Evolutionary conservation across 1,140 invertebrate species (phyloP).

Genomic region (Drosophila rhopaloa): DNA sequence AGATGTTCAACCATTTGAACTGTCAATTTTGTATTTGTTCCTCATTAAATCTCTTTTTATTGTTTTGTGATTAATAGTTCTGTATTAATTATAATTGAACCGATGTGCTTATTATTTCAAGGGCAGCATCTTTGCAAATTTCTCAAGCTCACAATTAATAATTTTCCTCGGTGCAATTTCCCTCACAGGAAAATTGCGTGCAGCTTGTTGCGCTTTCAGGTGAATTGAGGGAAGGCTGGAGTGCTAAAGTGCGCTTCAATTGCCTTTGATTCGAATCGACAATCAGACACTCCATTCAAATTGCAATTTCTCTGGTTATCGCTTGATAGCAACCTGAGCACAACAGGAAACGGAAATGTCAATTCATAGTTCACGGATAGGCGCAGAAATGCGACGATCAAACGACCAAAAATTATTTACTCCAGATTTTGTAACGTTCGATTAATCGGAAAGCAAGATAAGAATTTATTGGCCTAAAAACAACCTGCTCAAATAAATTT

Average conservation of each 20-base stretch:
- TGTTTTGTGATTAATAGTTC: too few relatives aligned
- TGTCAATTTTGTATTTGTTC: too few relatives aligned
- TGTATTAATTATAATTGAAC: too few relatives aligned
- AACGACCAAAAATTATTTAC: too few relatives aligned
- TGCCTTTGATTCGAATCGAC: conserved; percentile 48
- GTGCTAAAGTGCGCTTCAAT: conserved; percentile 35
- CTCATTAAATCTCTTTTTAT: too few relatives aligned
- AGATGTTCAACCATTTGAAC: too few relatives aligned
- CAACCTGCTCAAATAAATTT: too few relatives aligned
- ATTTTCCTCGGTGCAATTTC: conserved; percentile 50
- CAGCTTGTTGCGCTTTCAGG: conserved; percentile 40
- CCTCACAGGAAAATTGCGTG: conserved; percentile 46
- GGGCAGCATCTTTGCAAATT: too few relatives aligned
- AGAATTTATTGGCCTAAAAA: too few relatives aligned
- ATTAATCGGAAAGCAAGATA: too few relatives aligned
- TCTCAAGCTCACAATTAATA: neutral
- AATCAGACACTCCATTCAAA: conserved; percentile 44
- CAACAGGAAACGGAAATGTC: conserved; percentile 44
- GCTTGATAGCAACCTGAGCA: conserved; percentile 31
- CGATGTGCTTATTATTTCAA: too few relatives aligned
- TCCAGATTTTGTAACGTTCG: too few relatives aligned
- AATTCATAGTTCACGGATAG: conserved; percentile 12
- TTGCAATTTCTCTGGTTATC: conserved; percentile 39
- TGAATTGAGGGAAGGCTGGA: conserved; percentile 2
- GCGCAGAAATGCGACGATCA: neutral